A percentile compares a stretch with the other conserved stretches of the same genome.
phyloP scores from a whole-genome alignment of 2,888 invertebrate genomes.

The Nebria salina region DNA sequence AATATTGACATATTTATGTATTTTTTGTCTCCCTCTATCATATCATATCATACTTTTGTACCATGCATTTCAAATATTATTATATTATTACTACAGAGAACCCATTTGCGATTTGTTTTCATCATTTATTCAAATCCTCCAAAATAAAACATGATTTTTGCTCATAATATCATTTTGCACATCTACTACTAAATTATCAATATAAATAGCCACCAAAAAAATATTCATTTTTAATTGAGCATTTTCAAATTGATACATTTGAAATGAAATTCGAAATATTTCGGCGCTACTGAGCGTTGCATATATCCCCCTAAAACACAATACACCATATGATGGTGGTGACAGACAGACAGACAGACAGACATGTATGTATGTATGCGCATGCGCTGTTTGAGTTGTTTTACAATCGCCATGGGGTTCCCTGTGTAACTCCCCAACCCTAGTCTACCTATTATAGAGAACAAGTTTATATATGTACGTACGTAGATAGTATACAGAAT shows the following conservation, averaged over 20 bases:
- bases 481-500: background rate
- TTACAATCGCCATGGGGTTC: background rate
- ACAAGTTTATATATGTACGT: background rate
- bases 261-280: background rate
- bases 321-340: background rate
- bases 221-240: background rate
- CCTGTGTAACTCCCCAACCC: background rate
- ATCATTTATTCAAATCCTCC: no score
- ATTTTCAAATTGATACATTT: background rate
- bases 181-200: no score
- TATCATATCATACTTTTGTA: background rate
- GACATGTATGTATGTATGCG: background rate
- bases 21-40: background rate
- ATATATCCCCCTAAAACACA: background rate
- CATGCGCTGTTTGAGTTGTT: background rate
- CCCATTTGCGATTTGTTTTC: no score
- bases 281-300: background rate
- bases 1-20: background rate
- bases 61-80: background rate
- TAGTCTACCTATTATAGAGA: background rate
- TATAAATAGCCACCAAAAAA: no score
- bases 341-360: slow-evolving; percentile 1
- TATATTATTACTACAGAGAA: no score
- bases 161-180: no score
- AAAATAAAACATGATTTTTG: no score